A percentile compares a stretch with the other conserved stretches of the same genome.
Evolutionary conservation across 1,140 invertebrate species (phyloP).

Genomic region (Drosophila pallidifrons): DNA sequence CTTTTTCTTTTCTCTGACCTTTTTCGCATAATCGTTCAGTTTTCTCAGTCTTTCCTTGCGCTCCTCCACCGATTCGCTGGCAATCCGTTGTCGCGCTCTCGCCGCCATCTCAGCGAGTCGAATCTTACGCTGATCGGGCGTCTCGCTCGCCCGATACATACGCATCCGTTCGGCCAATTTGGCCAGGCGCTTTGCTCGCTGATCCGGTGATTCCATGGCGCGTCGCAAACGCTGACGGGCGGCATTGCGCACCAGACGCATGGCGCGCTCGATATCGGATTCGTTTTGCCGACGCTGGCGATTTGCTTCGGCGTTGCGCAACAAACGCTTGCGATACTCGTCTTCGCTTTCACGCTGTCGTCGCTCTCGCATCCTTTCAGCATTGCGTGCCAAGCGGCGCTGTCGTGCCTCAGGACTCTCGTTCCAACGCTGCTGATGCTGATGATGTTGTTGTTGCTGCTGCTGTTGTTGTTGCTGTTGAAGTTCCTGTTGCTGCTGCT

Average conservation of each 20-base stretch:
- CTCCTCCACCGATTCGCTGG: constrained; percentile 86
- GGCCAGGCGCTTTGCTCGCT: constrained; percentile 85
- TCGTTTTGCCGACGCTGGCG: constrained; percentile 81
- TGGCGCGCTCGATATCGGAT: constrained; percentile 79
- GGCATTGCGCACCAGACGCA: constrained; percentile 83
- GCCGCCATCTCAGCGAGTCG: constrained; percentile 86
- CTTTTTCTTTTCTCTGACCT: constrained; percentile 85
- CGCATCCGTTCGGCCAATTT: constrained; percentile 85
- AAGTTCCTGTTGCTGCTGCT: constrained; percentile 23
- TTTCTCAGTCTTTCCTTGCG: constrained; percentile 85
- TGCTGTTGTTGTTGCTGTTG: constrained; percentile 26
- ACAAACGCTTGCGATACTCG: constrained; percentile 78
- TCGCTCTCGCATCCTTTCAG: constrained; percentile 84
- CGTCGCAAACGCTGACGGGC: constrained; percentile 78
- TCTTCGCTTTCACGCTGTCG: constrained; percentile 82
- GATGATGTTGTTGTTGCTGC: constrained; percentile 38
- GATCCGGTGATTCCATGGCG: constrained; percentile 85
- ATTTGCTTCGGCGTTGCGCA: constrained; percentile 82
- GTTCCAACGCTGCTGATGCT: constrained; percentile 81
- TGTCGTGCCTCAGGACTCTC: constrained; percentile 83
- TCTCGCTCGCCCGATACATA: constrained; percentile 84
- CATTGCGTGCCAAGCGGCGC: constrained; percentile 84
- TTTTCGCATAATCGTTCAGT: constrained; percentile 84
- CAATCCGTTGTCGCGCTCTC: constrained; percentile 85
- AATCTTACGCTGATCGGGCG: constrained; percentile 85